Percentiles rank a stretch among this genome's conserved stretches.
phyloP scores from a whole-genome alignment of 2,113 vertebrate species.

The Glaucomys volans region DNA sequence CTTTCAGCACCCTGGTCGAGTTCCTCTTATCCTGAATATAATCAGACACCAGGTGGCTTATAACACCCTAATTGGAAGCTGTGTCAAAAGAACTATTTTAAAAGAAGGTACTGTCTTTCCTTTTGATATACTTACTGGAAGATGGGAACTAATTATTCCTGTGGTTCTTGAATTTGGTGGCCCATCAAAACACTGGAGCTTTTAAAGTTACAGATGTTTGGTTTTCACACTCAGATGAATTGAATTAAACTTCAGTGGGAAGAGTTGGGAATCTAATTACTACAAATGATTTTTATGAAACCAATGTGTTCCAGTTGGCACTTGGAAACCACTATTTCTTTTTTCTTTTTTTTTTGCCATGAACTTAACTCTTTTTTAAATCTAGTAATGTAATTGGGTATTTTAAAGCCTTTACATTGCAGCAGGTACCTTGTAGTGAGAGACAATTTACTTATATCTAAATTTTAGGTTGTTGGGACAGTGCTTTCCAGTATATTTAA shows the following conservation, averaged over 20 bases:
- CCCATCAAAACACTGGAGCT: neutral
- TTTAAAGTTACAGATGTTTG: constrained; percentile 27
- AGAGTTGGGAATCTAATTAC: constrained; percentile 25
- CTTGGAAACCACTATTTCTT: constrained; percentile 1
- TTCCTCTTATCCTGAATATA: constrained; percentile 94
- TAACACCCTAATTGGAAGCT: constrained; percentile 97
- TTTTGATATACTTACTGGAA: constrained; percentile 56
- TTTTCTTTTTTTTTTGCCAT: neutral
- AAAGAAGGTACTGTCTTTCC: constrained; percentile 91
- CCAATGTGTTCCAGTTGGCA: neutral
- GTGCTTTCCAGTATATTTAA: neutral
- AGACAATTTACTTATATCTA: neutral
- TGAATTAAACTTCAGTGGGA: constrained; percentile 49
- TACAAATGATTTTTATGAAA: constrained; percentile 34
- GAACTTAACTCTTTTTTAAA: neutral
- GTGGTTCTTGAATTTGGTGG: constrained; percentile 52
- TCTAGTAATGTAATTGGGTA: neutral
- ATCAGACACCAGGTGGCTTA: constrained; percentile 97
- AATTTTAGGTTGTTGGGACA: constrained; percentile 23
- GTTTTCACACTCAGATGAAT: neutral
- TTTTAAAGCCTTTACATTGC: neutral
- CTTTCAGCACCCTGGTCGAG: constrained; percentile 96
- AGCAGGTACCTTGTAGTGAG: neutral
- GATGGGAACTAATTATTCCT: neutral
- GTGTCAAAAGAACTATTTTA: constrained; percentile 94